Percentiles rank a stretch among this genome's conserved stretches.
phyloP scores from a whole-genome alignment of 2,888 invertebrate species.

The Hypsopygia costalis region DNA sequence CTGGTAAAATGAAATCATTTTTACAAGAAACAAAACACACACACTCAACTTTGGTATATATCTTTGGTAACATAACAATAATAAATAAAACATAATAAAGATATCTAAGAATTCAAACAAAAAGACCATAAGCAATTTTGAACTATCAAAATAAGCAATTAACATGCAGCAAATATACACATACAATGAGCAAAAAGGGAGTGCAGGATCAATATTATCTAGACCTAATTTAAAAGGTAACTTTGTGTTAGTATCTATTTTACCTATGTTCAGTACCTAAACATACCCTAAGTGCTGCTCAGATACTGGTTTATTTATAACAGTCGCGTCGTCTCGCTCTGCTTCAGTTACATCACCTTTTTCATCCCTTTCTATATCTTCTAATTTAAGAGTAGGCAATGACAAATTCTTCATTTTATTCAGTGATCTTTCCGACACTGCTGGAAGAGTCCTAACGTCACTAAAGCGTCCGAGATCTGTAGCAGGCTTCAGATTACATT shows the following conservation, averaged over 20 bases:
- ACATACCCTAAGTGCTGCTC: conserved; percentile 81
- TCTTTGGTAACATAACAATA: conserved; percentile 22
- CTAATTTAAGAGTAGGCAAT: conserved; percentile 66
- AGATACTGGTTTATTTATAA: conserved; percentile 62
- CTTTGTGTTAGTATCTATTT: conserved; percentile 20
- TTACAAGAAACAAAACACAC: conserved; percentile 37
- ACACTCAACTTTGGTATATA: conserved; percentile 12
- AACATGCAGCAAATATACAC: conserved; percentile 43
- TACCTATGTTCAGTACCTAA: conserved; percentile 39
- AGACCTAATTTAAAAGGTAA: conserved; percentile 41
- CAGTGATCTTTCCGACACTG: conserved; percentile 52
- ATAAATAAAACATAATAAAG: conserved; percentile 23
- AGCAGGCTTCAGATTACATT: conserved; percentile 50
- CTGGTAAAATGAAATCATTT: conserved; percentile 44
- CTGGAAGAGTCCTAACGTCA: conserved; percentile 56
- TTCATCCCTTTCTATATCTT: conserved; percentile 50
- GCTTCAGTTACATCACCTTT: conserved; percentile 45
- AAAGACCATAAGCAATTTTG: conserved; percentile 18
- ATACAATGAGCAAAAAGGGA: conserved; percentile 24
- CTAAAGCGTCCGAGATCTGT: conserved; percentile 47
- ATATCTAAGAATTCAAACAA: conserved; percentile 19
- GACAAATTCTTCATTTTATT: conserved; percentile 63
- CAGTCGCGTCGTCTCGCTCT: conserved; percentile 48
- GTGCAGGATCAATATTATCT: conserved; percentile 24
- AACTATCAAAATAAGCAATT: conserved; percentile 6